Evolutionary conservation across 2,797 vertebrate species (phyloP).

Genomic region (Heteromormyrus szaboi): DNA sequence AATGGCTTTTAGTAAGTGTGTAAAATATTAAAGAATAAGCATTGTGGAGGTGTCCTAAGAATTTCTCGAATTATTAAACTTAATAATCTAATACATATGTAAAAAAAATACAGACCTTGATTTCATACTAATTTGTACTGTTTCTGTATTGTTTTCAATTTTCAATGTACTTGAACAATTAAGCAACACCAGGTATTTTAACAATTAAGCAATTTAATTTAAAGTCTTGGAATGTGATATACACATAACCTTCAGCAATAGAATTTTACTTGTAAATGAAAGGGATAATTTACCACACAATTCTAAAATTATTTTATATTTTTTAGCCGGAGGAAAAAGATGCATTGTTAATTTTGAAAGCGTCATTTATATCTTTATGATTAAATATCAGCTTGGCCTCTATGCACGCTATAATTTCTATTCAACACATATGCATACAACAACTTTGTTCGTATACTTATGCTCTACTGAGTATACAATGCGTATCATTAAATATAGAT

Average conservation of each 20-base stretch:
- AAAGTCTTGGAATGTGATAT: background rate
- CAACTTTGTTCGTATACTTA: background rate
- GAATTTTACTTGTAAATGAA: background rate
- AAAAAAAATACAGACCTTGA: background rate
- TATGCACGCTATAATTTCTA: background rate
- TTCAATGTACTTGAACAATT: conserved; percentile 4
- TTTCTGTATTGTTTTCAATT: background rate
- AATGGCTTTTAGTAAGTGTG: background rate
- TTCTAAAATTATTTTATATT: background rate
- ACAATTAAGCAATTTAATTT: background rate
- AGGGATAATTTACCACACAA: background rate
- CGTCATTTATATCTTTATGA: background rate
- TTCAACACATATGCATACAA: background rate
- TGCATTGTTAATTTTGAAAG: conserved; percentile 20
- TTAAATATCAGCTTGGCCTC: background rate
- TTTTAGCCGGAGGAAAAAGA: conserved; percentile 26
- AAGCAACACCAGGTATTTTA: background rate
- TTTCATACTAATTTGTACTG: background rate
- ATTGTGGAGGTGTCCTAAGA: background rate
- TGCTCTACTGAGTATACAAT: background rate
- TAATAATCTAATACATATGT: background rate
- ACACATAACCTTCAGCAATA: conserved; percentile 44
- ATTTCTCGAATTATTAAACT: background rate
- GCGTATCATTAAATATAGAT: background rate
- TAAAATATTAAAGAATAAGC: background rate